These are phyloP conservation scores for Oscheius sp. DNA, from an alignment of 2,888 invertebrate species.

Conservation along the genomic window DNA sequence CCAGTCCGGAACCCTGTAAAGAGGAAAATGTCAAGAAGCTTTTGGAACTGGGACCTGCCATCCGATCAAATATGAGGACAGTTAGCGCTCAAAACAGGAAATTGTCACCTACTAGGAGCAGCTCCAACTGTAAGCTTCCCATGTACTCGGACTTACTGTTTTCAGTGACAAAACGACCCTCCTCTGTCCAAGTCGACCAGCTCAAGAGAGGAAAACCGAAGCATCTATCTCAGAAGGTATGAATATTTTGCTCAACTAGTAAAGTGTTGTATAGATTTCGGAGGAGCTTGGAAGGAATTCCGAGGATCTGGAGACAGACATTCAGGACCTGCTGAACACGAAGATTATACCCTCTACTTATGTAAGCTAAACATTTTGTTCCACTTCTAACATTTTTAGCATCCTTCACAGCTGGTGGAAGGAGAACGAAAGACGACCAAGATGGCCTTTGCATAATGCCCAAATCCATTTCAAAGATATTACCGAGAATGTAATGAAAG, in stretches of 20 bases:
- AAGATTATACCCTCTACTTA: constrained; percentile 4
- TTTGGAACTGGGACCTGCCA: neutral
- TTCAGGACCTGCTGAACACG: constrained; percentile 10
- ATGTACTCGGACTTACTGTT: neutral
- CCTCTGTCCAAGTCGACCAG: neutral
- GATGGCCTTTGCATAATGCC: too few species aligned
- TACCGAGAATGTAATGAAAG: too few species aligned
- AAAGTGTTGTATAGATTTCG: neutral
- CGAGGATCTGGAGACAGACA: constrained; percentile 10
- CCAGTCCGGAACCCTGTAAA: neutral
- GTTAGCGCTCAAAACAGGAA: constrained; percentile 13
- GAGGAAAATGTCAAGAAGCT: neutral
- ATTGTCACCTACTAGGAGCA: neutral
- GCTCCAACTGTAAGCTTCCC: neutral
- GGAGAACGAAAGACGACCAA: too few species aligned
- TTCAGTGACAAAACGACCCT: neutral
- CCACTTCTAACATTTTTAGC: too few species aligned
- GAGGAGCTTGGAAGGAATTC: neutral
- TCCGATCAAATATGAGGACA: constrained; percentile 21
- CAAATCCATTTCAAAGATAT: too few species aligned
- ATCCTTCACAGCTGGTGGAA: too few species aligned
- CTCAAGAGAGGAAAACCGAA: neutral
- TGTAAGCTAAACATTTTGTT: too few species aligned
- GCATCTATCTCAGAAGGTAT: constrained; percentile 5
- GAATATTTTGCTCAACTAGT: neutral